Evolutionary conservation across 2,797 vertebrate species (phyloP).

Genomic region (Diceros bicornis): DNA sequence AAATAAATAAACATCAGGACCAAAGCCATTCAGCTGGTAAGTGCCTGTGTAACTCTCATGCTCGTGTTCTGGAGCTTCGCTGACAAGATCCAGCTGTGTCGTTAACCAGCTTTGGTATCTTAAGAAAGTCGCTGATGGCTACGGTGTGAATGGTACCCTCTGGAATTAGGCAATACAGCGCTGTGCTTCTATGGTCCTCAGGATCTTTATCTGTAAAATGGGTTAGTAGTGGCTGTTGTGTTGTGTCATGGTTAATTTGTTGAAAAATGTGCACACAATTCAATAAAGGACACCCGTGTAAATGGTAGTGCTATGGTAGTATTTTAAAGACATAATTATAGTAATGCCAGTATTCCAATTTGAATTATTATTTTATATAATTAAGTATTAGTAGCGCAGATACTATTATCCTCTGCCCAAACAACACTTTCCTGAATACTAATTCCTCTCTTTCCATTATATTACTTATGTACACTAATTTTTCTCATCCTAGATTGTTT

Average conservation of each 20-base stretch:
- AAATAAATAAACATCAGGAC: fast-evolving
- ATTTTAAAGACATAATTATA: not conserved
- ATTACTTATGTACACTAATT: not conserved
- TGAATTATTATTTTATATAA: not conserved
- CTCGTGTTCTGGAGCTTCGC: not conserved
- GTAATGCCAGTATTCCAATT: not conserved
- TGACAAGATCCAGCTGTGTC: not conserved
- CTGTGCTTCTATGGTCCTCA: not conserved
- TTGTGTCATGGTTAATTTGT: not conserved
- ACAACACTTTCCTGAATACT: not conserved
- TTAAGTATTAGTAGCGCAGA: not conserved
- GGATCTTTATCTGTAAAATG: not conserved
- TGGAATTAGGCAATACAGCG: not conserved
- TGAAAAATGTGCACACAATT: not conserved
- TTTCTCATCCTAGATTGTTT: not conserved
- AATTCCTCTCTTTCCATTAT: not conserved
- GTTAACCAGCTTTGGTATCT: not conserved
- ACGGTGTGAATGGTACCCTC: not conserved
- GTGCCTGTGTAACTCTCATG: fast-evolving
- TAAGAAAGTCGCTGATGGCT: not conserved
- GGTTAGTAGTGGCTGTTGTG: not conserved
- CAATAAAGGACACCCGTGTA: not conserved
- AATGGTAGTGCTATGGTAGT: not conserved
- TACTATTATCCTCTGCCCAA: not conserved
- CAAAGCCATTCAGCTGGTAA: not conserved